Conservation (phyloP, 2,888 invertebrate genomes). For the Helicoverpa assulta region DNA sequence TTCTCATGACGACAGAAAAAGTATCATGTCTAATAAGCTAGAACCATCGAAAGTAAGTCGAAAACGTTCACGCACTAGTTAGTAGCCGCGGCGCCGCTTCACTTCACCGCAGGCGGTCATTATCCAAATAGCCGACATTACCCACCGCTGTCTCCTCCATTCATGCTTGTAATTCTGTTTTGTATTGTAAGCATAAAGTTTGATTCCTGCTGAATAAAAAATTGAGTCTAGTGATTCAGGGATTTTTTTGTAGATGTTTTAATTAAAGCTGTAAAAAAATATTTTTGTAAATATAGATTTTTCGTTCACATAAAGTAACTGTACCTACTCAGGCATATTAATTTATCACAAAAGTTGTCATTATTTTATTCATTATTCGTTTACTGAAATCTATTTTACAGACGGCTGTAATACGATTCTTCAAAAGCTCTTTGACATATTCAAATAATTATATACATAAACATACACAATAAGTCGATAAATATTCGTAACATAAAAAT, state of each 20-base stretch:
- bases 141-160: constrained; percentile 1
- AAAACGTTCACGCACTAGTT: constrained; percentile 44
- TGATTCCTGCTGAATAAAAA: neutral
- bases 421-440: neutral
- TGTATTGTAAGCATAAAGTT: neutral
- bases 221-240: neutral
- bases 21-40: constrained; percentile 13
- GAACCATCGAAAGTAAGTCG: constrained; percentile 49
- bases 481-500: no score
- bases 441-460: neutral
- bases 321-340: no score
- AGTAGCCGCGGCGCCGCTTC: constrained; percentile 17
- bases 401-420: no score
- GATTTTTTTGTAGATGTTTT: no score
- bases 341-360: no score
- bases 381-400: no score
- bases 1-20: constrained; percentile 2
- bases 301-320: no score
- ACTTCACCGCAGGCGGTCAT: constrained; percentile 5
- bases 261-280: no score
- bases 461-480: no score
- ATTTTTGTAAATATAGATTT: no score
- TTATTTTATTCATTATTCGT: no score
- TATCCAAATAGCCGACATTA: constrained; percentile 4
- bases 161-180: neutral